phyloP scores from a whole-genome alignment of 2,797 vertebrate genomes.

The Cirrhinus molitorella region DNA sequence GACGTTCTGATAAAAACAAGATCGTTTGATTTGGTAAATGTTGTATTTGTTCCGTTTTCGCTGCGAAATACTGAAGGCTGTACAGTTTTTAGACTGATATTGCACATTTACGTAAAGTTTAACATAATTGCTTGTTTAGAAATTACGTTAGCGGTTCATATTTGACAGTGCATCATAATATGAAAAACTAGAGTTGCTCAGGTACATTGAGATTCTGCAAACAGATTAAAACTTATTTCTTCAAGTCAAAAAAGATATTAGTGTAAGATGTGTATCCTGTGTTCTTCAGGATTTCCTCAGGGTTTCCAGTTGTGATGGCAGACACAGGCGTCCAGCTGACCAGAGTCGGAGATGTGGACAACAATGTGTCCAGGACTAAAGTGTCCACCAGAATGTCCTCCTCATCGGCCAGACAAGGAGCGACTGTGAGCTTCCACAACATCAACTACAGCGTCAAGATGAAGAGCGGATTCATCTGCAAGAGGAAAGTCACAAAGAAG shows the following conservation, averaged over 20 bases:
- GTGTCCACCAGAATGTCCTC: not conserved
- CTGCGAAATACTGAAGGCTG: not conserved
- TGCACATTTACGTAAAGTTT: not conserved
- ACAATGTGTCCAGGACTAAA: not conserved
- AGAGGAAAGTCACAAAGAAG: constrained; percentile 66
- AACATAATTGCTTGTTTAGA: not conserved
- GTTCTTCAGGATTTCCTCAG: not conserved
- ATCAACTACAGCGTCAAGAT: constrained; percentile 74
- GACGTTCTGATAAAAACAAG: not conserved
- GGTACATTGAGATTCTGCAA: not conserved
- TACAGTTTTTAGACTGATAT: not conserved
- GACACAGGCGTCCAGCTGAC: not conserved
- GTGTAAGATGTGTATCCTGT: not conserved
- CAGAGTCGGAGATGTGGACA: not conserved
- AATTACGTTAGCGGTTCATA: not conserved
- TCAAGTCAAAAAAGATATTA: not conserved
- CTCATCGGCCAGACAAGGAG: constrained; percentile 56
- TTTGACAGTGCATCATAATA: not conserved
- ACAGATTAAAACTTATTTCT: not conserved
- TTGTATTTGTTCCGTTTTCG: not conserved
- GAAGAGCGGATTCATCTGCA: constrained; percentile 60
- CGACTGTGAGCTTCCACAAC: constrained; percentile 79
- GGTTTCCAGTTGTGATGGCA: constrained; percentile 1
- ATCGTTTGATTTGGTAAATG: no score
- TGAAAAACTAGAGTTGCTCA: not conserved